Conservation (phyloP, 2,888 invertebrate species). For the Stratiomys singularior region DNA sequence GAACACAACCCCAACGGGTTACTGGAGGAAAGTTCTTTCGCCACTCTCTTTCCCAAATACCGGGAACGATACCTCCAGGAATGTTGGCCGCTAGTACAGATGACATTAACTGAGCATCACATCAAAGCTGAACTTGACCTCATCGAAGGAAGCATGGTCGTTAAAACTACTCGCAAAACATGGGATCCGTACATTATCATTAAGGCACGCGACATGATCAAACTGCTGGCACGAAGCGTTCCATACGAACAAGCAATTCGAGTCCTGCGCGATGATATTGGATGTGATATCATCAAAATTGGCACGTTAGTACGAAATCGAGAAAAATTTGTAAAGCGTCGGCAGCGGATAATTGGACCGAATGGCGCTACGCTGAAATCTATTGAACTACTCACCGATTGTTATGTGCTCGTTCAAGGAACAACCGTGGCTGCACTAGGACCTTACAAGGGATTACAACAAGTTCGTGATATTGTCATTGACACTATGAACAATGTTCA, state of each 20-base stretch:
- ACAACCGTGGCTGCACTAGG: conserved; percentile 98
- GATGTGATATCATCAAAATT: conserved; percentile 97
- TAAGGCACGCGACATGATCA: conserved; percentile 96
- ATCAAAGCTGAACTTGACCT: conserved; percentile 90
- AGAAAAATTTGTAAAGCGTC: conserved; percentile 93
- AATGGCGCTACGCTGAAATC: conserved; percentile 98
- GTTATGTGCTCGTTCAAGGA: conserved; percentile 96
- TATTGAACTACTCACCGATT: conserved; percentile 94
- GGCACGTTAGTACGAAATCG: conserved; percentile 88
- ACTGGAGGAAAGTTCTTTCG: conserved; percentile 94
- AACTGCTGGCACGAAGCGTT: conserved; percentile 93
- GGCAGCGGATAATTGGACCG: conserved; percentile 95
- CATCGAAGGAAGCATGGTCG: conserved; percentile 93
- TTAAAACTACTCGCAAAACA: conserved; percentile 93
- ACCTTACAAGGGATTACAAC: conserved; percentile 89
- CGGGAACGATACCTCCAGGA: conserved; percentile 94
- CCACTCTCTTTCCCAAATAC: conserved; percentile 96
- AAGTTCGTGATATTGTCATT: conserved; percentile 88
- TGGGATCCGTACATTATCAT: conserved; percentile 99
- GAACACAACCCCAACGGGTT: conserved; percentile 88
- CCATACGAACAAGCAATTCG: conserved; percentile 94
- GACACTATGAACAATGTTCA: conserved; percentile 99
- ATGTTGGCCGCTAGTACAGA: conserved; percentile 95
- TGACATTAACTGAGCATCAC: conserved; percentile 80
- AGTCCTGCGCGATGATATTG: conserved; percentile 88